Base-by-base conservation (phyloP, 92 coral and sea anemone genomes). In the Nematostella vectensis region DNA sequence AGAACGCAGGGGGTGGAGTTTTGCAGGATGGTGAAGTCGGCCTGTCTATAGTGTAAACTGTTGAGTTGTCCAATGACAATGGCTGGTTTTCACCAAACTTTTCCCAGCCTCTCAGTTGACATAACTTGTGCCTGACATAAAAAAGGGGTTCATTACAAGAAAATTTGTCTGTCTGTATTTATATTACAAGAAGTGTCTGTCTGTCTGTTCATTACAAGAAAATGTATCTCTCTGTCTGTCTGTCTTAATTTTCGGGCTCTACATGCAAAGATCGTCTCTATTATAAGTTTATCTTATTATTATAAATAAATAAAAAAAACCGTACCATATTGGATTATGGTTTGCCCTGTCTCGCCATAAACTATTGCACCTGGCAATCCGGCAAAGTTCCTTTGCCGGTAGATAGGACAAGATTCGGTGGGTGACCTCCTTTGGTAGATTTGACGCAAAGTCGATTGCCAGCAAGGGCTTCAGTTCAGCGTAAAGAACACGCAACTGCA, bases 341-440 rank as follows among this genome's bases (percentile, higher is more conserved):
- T 78, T 78, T 20, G 75, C 77, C 22, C 85, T 43, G 33, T 78
- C 85, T 50, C 85, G 63, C 85, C 85, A 78, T 27, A 78, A 50
- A 27, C 25, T 71, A 37, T 27, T 78, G 40, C 85, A 78, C 65
- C 48, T 57, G 29, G 85, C 75, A 65, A 67, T 62, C 20, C 29
- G 26, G 28, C 85, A 65, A 15, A 78, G 55, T 33, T 79, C 53
- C 16, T 55, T 27, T 4, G 76, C 80, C 3, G 86, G 53, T 10
- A 79, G 68, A 50, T 38, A 79, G 6, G 86, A 79, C 30, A 79
- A 79, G 33, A 79, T 67, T 28, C 76, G 47, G 25, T 79, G 79
- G 39, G 56, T 60, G 27, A 79, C 38, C 62, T 79, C 86, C 54
- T 79, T 79, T 42, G 86, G 86, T 17, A 79, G 69, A 61, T 59